A percentile compares a stretch with the other conserved stretches of the same genome.
These are phyloP conservation scores for Heliconius ismenius DNA, from an alignment of 2,888 invertebrate genomes.

Conservation along the genomic window DNA sequence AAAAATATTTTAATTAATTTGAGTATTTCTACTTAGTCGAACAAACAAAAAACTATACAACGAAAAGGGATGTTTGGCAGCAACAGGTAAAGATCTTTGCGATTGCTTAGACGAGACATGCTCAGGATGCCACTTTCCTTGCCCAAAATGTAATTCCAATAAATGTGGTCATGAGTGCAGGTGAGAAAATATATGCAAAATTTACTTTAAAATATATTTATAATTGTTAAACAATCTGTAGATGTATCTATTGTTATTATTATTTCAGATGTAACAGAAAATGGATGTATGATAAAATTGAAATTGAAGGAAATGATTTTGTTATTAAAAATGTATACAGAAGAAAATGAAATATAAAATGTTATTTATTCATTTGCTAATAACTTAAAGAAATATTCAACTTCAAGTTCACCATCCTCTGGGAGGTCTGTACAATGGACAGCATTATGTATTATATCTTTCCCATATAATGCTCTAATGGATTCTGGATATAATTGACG, in stretches of 20 bases:
- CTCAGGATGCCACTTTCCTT: conserved; percentile 92
- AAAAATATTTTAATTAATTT: background rate
- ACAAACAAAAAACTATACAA: conserved; percentile 85
- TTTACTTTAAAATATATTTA: no score
- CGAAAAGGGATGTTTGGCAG: conserved; percentile 84
- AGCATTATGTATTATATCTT: conserved; percentile 89
- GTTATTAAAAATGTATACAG: conserved; percentile 82
- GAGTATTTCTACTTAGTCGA: conserved; percentile 58
- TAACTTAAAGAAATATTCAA: conserved; percentile 89
- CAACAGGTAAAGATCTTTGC: conserved; percentile 87
- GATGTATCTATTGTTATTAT: conserved; percentile 29
- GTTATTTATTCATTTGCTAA: conserved; percentile 60
- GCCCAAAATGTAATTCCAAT: conserved; percentile 85
- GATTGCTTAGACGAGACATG: conserved; percentile 91
- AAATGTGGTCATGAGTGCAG: conserved; percentile 92
- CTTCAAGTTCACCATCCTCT: conserved; percentile 91
- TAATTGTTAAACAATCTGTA: no score
- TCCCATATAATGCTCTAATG: conserved; percentile 91
- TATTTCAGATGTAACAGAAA: conserved; percentile 85
- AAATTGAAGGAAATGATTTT: conserved; percentile 89
- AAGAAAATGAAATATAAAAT: conserved; percentile 51
- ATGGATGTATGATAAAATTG: conserved; percentile 89
- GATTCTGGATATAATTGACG: conserved; percentile 89
- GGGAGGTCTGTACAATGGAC: conserved; percentile 96
- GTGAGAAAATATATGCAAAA: conserved; percentile 56